A percentile compares a stretch with the other conserved stretches of the same genome.
Conservation (phyloP, 2,797 vertebrate genomes). For the Balearica regulorum region DNA sequence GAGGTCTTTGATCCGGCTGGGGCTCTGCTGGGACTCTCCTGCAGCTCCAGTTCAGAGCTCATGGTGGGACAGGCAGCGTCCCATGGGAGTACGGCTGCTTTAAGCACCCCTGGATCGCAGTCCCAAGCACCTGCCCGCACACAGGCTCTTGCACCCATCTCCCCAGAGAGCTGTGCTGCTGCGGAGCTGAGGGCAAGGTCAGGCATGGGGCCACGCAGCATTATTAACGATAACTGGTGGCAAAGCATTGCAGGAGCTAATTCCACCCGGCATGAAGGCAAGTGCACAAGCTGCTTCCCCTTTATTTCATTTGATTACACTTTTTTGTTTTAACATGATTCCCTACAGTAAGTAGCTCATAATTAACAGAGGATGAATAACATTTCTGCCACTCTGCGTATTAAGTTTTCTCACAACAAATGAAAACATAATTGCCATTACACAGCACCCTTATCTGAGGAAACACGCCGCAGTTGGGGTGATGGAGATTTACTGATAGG, state of each 20-base stretch:
- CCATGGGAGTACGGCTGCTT: fast-evolving
- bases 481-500: neutral
- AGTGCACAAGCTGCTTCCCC: neutral
- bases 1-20: neutral
- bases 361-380: conserved; percentile 24
- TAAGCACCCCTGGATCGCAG: fast-evolving
- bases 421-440: conserved; percentile 41
- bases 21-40: neutral
- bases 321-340: neutral
- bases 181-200: neutral
- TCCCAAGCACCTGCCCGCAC: neutral
- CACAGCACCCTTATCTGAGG: neutral
- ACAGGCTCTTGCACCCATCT: neutral
- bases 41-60: neutral
- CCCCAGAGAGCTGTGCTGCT: neutral
- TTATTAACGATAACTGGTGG: neutral
- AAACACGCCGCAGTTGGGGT: neutral
- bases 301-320: neutral
- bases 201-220: fast-evolving
- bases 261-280: neutral
- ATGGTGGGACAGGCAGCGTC: neutral
- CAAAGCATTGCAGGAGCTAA: neutral
- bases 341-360: conserved; percentile 1
- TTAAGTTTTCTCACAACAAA: conserved; percentile 44
- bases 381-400: conserved; percentile 13